Evolutionary conservation across 2,797 vertebrate genomes (phyloP), one percentile per base, ranked within the genome.

Genomic region (Coregonus sp.): DNA sequence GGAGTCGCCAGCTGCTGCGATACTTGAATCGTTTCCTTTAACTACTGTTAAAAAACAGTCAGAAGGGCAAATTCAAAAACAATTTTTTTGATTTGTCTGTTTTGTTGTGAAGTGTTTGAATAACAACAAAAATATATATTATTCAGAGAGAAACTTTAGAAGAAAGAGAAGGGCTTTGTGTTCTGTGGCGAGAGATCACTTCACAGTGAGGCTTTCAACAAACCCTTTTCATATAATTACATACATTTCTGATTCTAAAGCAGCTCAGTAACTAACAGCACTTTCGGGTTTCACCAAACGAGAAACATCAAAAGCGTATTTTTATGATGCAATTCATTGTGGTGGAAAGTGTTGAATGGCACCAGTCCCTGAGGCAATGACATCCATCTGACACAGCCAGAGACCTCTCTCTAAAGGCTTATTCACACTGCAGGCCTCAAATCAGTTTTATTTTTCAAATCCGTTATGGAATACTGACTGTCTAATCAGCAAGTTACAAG

Each of bases 311-410:
- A 68, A 75, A 78, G 80, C 80, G 78, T 77, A 88, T 88, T 88
- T 91, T 93, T 91, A 85, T 89, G 80, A 91, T 92, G 90, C 85
- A 90, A 88, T 91, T 92, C 66, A 89, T 85, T 86, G 73, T 82
- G 85, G 87, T 86, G 82, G 75, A 86, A 86, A 89, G 81, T 88
- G 87, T 88, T 88, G 90, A 92, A 89, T 89, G 89, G 88, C 87
- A 87, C 85, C 79, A 81, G 59, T 82, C 88, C 88, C 86, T 86
- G 9, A 87, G 86, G 89, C 90, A 76, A 85, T 66, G 68, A 81
- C 82, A 85, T 86, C 82, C 76, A 85, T 86, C 88, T 73, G 84
- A 86, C 77, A 77, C n/a, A 72, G 84, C 83, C 86, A 88, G 80
- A 83, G 81, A 84, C 77, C 80, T 75, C 85, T 85, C 81, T 86